These are phyloP conservation scores for Ataeniobius toweri DNA, from an alignment of 2,797 vertebrate genomes.

Conservation along the genomic window DNA sequence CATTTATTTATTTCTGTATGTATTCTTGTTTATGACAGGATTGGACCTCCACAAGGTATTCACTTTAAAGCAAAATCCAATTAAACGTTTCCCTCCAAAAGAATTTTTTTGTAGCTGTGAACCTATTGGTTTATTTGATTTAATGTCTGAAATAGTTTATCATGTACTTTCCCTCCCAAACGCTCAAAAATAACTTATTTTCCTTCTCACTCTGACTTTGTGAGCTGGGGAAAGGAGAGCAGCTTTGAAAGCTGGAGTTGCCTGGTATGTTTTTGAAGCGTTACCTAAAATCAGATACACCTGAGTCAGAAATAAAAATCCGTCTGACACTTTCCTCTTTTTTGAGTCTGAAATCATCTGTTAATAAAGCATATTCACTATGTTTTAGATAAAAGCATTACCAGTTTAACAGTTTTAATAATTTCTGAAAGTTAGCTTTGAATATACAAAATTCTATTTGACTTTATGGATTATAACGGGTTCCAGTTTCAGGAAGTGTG, in stretches of 20 bases:
- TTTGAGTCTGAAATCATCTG: neutral
- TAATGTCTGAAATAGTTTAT: neutral
- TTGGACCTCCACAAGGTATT: no score
- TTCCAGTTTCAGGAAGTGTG: neutral
- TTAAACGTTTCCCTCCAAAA: neutral
- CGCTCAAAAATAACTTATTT: neutral
- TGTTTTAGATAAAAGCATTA: neutral
- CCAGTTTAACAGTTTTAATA: neutral
- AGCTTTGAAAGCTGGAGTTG: neutral
- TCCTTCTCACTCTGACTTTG: neutral
- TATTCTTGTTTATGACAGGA: no score
- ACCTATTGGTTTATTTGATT: neutral
- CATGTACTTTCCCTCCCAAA: neutral
- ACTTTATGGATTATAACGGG: neutral
- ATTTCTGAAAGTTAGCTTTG: neutral
- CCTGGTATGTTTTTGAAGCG: neutral
- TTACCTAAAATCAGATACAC: neutral
- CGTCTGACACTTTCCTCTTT: neutral
- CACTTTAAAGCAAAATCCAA: neutral
- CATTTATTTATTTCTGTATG: no score
- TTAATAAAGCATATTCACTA: neutral
- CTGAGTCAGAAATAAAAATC: neutral
- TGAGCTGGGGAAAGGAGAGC: neutral
- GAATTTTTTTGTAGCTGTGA: neutral
- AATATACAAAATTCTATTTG: neutral